Conservation (phyloP, 2,797 vertebrate genomes). For the Columba guinea region DNA sequence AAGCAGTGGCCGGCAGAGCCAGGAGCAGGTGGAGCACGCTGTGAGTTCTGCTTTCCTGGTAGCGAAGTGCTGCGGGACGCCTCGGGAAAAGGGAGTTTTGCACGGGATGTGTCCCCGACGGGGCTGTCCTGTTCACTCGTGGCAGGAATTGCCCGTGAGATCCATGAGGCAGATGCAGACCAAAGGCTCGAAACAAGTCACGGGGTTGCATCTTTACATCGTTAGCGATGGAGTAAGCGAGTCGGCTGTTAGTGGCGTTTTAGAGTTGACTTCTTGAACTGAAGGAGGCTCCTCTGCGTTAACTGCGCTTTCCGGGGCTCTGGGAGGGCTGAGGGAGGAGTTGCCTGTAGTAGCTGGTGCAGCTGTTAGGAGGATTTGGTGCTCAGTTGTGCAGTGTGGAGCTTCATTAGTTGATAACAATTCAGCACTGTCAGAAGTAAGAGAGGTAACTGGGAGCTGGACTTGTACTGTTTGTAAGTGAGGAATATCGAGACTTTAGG, state of each 20-base stretch:
- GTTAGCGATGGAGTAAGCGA: not conserved
- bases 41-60: not conserved
- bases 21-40: not conserved
- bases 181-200: accelerated
- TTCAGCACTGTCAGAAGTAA: not conserved
- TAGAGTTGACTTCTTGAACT: not conserved
- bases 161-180: not conserved
- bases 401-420: accelerated
- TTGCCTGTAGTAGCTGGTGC: not conserved
- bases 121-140: not conserved
- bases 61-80: accelerated
- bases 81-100: not conserved
- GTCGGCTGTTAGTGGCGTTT: accelerated
- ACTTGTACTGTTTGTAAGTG: not conserved
- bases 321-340: not conserved
- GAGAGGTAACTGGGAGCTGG: not conserved
- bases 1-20: not conserved
- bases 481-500: not conserved
- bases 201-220: not conserved
- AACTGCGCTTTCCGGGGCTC: not conserved
- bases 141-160: not conserved
- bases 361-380: not conserved
- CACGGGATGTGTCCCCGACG: not conserved
- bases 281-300: not conserved
- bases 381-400: no score